A percentile compares a stretch with the other conserved stretches of the same genome.
Conservation (phyloP, 2,113 vertebrate species). For the Amazona guildingii region DNA sequence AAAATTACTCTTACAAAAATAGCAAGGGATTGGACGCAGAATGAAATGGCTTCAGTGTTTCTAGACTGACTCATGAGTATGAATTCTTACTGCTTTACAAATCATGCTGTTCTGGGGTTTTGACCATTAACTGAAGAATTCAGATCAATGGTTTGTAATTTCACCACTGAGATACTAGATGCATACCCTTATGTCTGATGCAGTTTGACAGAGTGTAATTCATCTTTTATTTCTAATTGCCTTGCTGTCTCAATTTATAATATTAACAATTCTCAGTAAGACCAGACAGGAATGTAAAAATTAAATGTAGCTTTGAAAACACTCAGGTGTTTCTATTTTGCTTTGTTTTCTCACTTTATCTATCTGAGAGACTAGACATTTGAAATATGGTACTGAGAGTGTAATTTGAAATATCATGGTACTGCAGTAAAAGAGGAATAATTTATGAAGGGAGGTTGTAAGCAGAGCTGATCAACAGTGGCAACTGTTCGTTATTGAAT, state of each 20-base stretch:
- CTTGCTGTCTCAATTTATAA: background rate
- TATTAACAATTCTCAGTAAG: background rate
- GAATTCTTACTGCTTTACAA: background rate
- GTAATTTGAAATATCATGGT: background rate
- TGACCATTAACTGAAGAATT: constrained; percentile 12
- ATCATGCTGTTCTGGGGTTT: background rate
- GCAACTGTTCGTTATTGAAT: background rate
- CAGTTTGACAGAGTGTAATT: background rate
- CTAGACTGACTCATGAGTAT: background rate
- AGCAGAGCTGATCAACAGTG: background rate
- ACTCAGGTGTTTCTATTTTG: background rate
- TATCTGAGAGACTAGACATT: background rate
- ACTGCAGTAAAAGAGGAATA: background rate
- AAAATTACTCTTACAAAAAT: background rate
- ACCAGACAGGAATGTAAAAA: background rate
- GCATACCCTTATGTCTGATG: background rate
- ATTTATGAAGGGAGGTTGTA: background rate
- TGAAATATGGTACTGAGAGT: background rate
- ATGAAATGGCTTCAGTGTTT: background rate
- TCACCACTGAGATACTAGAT: background rate
- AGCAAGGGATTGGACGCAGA: background rate
- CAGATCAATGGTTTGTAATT: background rate
- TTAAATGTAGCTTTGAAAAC: background rate
- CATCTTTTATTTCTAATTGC: background rate
- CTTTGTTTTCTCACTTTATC: background rate